A percentile compares a stretch with the other conserved stretches of the same genome.
These are phyloP conservation scores for Beris chalybata DNA, from an alignment of 2,888 invertebrate species.

Conservation along the genomic window DNA sequence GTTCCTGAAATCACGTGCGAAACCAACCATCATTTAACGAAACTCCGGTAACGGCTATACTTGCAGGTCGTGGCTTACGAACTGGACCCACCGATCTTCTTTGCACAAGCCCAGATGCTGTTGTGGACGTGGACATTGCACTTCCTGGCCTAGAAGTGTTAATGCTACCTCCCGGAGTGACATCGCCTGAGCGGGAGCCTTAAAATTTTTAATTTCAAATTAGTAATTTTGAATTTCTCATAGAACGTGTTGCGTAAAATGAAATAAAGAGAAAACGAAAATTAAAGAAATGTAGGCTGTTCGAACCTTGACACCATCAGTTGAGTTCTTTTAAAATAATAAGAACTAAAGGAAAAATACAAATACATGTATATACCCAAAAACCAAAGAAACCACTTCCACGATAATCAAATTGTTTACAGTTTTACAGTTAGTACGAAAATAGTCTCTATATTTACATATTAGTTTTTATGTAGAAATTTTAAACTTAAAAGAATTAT, in stretches of 20 bases:
- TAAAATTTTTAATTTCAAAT: conserved; percentile 40
- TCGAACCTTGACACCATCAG: not conserved
- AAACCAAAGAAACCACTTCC: conserved; percentile 31
- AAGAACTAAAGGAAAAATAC: conserved; percentile 1
- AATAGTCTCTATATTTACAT: no score
- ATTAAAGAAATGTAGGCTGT: not conserved
- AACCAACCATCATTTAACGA: conserved; percentile 60
- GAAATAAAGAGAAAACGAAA: not conserved
- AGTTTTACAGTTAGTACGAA: no score
- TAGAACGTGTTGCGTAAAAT: not conserved
- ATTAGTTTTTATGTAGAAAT: no score
- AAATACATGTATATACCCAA: conserved; percentile 17
- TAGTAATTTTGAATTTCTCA: not conserved
- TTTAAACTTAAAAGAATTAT: no score
- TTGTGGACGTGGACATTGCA: conserved; percentile 77
- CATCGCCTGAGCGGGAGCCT: conserved; percentile 75
- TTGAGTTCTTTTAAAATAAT: no score
- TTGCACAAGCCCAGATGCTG: conserved; percentile 63
- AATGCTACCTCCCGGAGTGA: conserved; percentile 66
- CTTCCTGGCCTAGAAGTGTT: conserved; percentile 80
- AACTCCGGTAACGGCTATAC: conserved; percentile 83
- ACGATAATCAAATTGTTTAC: not conserved
- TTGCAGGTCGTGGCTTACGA: conserved; percentile 76
- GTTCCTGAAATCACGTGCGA: conserved; percentile 41
- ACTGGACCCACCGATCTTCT: conserved; percentile 63